Conservation (phyloP, 2,113 vertebrate species). For the Isichthys henryi region DNA sequence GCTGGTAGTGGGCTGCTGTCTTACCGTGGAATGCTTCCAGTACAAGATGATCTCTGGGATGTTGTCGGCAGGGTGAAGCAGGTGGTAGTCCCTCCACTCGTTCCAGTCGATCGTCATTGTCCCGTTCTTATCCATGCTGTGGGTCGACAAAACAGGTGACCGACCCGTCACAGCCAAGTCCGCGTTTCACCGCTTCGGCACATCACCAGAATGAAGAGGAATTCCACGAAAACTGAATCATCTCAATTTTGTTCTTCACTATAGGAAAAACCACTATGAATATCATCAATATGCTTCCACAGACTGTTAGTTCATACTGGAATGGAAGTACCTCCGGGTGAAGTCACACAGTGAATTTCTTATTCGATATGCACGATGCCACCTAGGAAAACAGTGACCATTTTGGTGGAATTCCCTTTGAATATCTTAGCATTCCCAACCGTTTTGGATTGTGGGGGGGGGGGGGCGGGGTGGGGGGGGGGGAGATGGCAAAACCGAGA, state of each 20-base stretch:
- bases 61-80: slow-evolving; percentile 76
- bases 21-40: slow-evolving; percentile 97
- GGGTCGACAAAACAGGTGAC: slow-evolving; percentile 15
- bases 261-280: not conserved
- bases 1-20: slow-evolving; percentile 12
- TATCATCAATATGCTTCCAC: not conserved
- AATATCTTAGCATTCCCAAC: not conserved
- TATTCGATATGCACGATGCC: not conserved
- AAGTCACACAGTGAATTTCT: not conserved
- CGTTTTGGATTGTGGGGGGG: not conserved
- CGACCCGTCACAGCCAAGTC: not conserved
- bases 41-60: slow-evolving; percentile 96
- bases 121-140: slow-evolving; percentile 91
- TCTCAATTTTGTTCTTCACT: not conserved
- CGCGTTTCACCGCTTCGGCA: not conserved
- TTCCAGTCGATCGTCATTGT: slow-evolving; percentile 90
- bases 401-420: not conserved
- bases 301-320: not conserved
- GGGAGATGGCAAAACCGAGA: too few species aligned
- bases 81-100: slow-evolving; percentile 83
- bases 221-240: not conserved
- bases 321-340: not conserved
- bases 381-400: not conserved
- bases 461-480: too few species aligned
- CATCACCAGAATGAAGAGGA: not conserved